Evolutionary conservation across 2,113 vertebrate species (phyloP).

Genomic region (Haliaeetus leucogaster): DNA sequence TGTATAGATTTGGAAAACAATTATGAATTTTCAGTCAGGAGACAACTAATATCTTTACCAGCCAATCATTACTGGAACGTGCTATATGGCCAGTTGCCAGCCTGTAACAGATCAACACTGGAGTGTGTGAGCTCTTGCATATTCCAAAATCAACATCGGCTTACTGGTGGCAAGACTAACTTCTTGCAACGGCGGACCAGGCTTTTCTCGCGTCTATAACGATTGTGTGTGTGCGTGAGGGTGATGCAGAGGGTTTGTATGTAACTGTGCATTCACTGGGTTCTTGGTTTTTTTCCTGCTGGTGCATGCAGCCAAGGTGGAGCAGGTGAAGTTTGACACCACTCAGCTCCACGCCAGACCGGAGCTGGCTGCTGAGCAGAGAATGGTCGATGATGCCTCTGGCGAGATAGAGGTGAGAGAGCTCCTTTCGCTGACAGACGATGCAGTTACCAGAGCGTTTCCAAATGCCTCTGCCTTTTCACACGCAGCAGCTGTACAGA

Average conservation of each 20-base stretch:
- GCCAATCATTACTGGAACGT: background rate
- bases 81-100: background rate
- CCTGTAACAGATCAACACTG: background rate
- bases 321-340: slow-evolving; percentile 86
- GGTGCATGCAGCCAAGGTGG: slow-evolving; percentile 79
- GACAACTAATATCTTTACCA: background rate
- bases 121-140: background rate
- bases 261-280: background rate
- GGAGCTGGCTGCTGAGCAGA: slow-evolving; percentile 85
- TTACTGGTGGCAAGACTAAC: background rate
- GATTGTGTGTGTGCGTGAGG: background rate
- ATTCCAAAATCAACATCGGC: background rate
- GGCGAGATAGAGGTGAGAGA: slow-evolving; percentile 80
- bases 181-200: accelerated
- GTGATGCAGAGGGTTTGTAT: background rate
- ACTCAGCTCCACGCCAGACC: slow-evolving; percentile 84
- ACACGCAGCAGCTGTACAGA: background rate
- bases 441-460: background rate
- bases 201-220: accelerated
- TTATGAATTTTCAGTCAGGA: background rate
- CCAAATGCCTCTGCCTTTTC: background rate
- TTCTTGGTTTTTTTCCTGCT: background rate
- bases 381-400: slow-evolving; percentile 87
- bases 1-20: background rate
- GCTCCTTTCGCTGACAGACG: background rate